A percentile compares a stretch with the other conserved stretches of the same genome.
These are phyloP conservation scores for Hylaeus volcanicus DNA, from an alignment of 1,140 invertebrate species.

Conservation along the genomic window DNA sequence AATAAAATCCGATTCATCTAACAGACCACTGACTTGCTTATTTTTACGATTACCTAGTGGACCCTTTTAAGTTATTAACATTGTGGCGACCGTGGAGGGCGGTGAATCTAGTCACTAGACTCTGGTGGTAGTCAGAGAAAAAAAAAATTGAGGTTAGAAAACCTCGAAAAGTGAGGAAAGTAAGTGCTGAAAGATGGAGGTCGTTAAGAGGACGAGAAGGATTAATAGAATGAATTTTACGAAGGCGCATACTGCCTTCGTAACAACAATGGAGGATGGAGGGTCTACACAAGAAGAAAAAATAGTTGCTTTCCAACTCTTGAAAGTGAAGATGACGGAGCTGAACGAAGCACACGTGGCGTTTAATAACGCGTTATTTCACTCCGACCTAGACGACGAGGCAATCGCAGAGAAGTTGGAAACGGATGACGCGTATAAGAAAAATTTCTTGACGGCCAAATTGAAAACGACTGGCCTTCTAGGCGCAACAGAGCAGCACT, in stretches of 20 bases:
- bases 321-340: not conserved
- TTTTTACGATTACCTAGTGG: too few relatives aligned
- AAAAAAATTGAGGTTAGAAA: too few relatives aligned
- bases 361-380: constrained; percentile 3
- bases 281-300: not conserved
- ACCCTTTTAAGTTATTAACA: too few relatives aligned
- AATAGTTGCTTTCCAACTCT: not conserved
- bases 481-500: not conserved
- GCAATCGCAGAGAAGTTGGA: constrained; percentile 41
- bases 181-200: too few relatives aligned
- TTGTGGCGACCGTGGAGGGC: too few relatives aligned
- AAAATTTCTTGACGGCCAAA: constrained; percentile 31
- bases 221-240: too few relatives aligned
- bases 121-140: too few relatives aligned
- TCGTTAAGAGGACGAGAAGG: too few relatives aligned
- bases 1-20: too few relatives aligned
- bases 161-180: too few relatives aligned
- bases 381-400: constrained; percentile 9
- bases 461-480: constrained; percentile 2
- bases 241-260: not conserved
- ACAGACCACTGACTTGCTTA: too few relatives aligned
- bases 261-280: not conserved
- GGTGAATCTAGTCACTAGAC: too few relatives aligned
- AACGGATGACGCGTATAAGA: constrained; percentile 46
- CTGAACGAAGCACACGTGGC: not conserved